Conservation (phyloP, 2,888 invertebrate genomes). For the Synergus umbraculus region DNA sequence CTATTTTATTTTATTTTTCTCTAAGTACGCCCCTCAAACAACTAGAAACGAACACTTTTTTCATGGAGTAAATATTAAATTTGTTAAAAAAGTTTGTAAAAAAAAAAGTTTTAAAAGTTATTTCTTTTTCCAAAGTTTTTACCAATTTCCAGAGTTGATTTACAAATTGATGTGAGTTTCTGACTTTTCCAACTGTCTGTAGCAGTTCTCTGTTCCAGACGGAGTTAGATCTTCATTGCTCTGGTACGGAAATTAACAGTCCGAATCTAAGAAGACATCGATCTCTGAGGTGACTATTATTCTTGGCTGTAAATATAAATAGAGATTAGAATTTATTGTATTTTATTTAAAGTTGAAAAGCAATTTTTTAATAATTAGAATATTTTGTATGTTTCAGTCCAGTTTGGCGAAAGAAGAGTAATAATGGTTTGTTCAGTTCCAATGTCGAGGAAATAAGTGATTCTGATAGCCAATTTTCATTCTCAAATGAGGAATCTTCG, state of each 20-base stretch:
- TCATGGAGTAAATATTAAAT: no score
- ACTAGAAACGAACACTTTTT: no score
- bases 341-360: no score
- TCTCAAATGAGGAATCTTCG: conserved; percentile 74
- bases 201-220: conserved; percentile 73
- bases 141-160: not conserved
- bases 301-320: conserved; percentile 23
- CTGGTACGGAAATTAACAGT: conserved; percentile 69
- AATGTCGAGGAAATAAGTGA: conserved; percentile 74
- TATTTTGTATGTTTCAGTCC: conserved; percentile 70
- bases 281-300: conserved; percentile 69
- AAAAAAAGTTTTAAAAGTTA: no score
- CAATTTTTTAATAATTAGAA: not conserved
- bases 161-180: not conserved
- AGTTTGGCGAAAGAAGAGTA: conserved; percentile 76
- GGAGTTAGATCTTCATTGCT: conserved; percentile 73
- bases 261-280: conserved; percentile 66
- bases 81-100: no score
- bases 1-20: no score
- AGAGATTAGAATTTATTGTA: not conserved
- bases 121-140: no score
- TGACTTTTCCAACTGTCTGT: conserved; percentile 63
- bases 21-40: no score
- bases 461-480: conserved; percentile 75
- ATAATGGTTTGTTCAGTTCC: conserved; percentile 72